Conservation (phyloP, 2,797 vertebrate genomes). For the Eidolon dupreanum region DNA sequence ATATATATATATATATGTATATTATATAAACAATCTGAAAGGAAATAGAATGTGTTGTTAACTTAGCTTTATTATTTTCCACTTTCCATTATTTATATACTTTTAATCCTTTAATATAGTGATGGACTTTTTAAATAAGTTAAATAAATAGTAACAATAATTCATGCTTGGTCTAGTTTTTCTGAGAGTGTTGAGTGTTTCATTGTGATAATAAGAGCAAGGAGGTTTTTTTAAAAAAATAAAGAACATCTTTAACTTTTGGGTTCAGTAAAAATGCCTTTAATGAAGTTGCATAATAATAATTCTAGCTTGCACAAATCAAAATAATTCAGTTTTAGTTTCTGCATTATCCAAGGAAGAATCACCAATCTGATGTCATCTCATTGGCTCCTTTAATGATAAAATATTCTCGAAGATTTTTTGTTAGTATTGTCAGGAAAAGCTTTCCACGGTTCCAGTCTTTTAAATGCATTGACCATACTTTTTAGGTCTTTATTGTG, state of each 20-base stretch:
- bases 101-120: conserved; percentile 2
- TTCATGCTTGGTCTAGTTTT: conserved; percentile 31
- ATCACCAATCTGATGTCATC: conserved; percentile 46
- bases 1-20: not conserved
- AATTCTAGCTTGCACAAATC: not conserved
- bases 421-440: conserved; percentile 77
- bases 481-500: conserved; percentile 75
- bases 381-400: conserved; percentile 61
- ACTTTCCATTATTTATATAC: conserved; percentile 23
- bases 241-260: conserved; percentile 37
- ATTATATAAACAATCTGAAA: not conserved
- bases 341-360: conserved; percentile 53
- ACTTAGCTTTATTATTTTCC: conserved; percentile 22
- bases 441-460: conserved; percentile 71
- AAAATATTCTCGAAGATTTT: conserved; percentile 75
- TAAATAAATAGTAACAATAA: conserved; percentile 22
- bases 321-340: conserved; percentile 55
- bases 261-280: conserved; percentile 7
- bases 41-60: not conserved
- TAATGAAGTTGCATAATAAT: not conserved
- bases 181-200: not conserved
- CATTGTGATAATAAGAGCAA: conserved; percentile 14
- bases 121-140: conserved; percentile 13
- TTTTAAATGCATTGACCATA: conserved; percentile 62
- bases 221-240: not conserved